phyloP scores from a whole-genome alignment of 30 jellyfish, hydroid and myxozoan species.

The Phacellophora camtschatica region DNA sequence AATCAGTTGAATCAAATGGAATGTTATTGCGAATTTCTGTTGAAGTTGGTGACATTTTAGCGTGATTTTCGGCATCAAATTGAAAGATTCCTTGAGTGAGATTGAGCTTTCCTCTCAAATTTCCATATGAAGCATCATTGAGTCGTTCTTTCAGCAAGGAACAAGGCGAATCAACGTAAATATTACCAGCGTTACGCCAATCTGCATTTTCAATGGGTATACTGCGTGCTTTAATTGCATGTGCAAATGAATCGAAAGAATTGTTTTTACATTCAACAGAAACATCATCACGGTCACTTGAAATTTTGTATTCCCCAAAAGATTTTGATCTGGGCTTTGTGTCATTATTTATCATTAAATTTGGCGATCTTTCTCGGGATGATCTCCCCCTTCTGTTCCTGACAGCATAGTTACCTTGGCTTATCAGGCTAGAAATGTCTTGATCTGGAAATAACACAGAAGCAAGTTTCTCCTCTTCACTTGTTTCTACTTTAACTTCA shows the following conservation, averaged over 20 bases:
- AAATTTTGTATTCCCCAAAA: not conserved
- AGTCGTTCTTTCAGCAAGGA: conserved; percentile 27
- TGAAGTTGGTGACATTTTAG: not conserved
- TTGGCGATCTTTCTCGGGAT: conserved; percentile 6
- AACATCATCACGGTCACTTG: conserved; percentile 1
- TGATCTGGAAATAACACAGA: conserved; percentile 33
- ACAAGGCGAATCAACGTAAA: conserved; percentile 44
- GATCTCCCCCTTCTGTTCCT: conserved; percentile 78
- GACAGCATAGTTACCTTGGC: conserved; percentile 85
- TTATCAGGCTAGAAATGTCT: conserved; percentile 56
- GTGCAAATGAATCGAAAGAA: not conserved
- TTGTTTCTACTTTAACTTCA: not conserved
- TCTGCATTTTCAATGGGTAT: not conserved
- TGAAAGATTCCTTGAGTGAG: not conserved
- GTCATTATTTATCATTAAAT: not conserved
- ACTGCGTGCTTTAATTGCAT: not conserved
- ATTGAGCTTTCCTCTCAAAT: not conserved
- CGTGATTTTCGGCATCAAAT: no score
- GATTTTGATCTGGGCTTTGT: conserved; percentile 3
- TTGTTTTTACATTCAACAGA: not conserved
- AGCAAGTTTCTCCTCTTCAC: conserved; percentile 24
- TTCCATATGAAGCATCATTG: conserved; percentile 39
- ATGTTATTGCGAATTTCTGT: not conserved
- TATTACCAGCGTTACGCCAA: not conserved
- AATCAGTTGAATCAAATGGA: not conserved